Evolutionary conservation across 2,888 invertebrate species (phyloP), one percentile per base, ranked within the genome.

Genomic region (Sturmia bella): DNA sequence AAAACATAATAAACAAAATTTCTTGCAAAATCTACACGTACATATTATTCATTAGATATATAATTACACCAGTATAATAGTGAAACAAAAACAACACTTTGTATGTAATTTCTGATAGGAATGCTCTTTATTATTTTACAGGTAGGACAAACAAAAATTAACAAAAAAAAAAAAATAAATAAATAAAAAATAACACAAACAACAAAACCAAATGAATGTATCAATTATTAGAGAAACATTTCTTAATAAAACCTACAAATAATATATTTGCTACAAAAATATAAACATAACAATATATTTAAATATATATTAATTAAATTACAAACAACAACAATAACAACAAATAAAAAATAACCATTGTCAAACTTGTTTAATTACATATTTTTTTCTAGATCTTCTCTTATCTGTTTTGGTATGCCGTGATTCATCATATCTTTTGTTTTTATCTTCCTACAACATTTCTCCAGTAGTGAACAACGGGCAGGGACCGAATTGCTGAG

Each of bases 151-250:
- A n/a, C n/a, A n/a, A n/a, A n/a, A n/a, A n/a, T n/a, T n/a, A n/a
- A n/a, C n/a, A n/a, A n/a, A n/a, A n/a, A n/a, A n/a, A n/a, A n/a
- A n/a, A n/a, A n/a, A n/a, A n/a, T n/a, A n/a, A n/a, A n/a, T n/a
- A n/a, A n/a, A n/a, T n/a, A n/a, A 48, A 52, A 69, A 43, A 50
- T 24, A 59, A 73, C 27, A 63, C 27, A 54, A 64, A 69, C 43
- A 76, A 76, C 52, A 76, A 76, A 76, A 68, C 76, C 76, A 76
- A 76, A 76, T 76, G 32, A 76, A 76, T 76, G 76, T 69, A 76
- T 76, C 76, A 76, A 76, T 76, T 76, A 69, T 76, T 76, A 61
- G 50, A 68, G 50, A 75, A 75, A 59, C 43, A 75, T 59, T 75
- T 75, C 59, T 75, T 27, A 68, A 68, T 59, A 50, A 75, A 50